A percentile compares a stretch with the other conserved stretches of the same genome.
Evolutionary conservation across 2,888 invertebrate species (phyloP).

Genomic region (Ernsta delagoae): DNA sequence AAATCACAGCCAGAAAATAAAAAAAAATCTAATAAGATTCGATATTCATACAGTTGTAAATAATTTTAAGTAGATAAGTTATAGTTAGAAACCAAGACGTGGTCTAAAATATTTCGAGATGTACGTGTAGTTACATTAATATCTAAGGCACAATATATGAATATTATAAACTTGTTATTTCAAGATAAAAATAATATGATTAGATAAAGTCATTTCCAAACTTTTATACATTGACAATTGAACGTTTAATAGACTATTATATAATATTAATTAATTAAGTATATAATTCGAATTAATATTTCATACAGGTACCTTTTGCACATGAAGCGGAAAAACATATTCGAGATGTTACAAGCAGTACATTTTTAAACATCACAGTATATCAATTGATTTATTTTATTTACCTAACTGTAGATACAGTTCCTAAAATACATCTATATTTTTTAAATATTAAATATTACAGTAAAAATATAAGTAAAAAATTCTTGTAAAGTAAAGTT

Average conservation of each 20-base stretch:
- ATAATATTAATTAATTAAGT: no score
- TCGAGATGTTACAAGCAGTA: not conserved
- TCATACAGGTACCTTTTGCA: no score
- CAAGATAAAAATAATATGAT: not conserved
- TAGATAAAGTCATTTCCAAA: slow-evolving; percentile 42
- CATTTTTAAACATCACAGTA: no score
- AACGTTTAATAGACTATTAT: not conserved
- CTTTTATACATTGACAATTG: slow-evolving; percentile 34
- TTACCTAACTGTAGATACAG: no score
- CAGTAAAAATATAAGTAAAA: no score
- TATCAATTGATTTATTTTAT: no score
- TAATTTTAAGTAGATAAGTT: not conserved
- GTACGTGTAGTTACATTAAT: no score
- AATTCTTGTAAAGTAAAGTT: no score
- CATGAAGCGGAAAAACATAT: not conserved
- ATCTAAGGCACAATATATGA: no score
- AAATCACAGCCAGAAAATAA: not conserved
- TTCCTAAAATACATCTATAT: no score
- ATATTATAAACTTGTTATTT: not conserved
- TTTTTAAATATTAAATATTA: no score
- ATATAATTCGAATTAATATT: no score
- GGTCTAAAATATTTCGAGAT: not conserved
- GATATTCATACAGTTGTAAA: not conserved
- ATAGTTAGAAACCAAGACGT: not conserved
- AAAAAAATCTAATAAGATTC: not conserved